Base-by-base conservation (phyloP, 1,140 invertebrate genomes). In the Nautilus pompilius region DNA sequence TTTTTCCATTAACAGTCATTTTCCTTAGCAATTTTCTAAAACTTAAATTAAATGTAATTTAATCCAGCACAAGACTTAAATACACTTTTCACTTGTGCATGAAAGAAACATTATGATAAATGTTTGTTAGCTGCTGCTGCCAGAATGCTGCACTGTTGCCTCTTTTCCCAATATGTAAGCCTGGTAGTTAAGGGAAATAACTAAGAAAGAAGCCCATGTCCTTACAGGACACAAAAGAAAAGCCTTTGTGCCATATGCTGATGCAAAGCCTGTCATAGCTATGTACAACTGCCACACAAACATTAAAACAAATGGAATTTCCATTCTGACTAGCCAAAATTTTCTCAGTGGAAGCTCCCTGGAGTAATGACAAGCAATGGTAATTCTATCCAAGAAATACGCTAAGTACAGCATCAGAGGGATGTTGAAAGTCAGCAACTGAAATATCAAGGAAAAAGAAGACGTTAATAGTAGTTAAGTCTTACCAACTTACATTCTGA, bases 201-300 rank as follows among this genome's bases (percentile, higher is more conserved):
- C 89, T 61, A 93, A 75, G 20, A 90, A 69, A 33, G 92, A 82
- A 60, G 89, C 90, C 89, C 92, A 93, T 2, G 90, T 91, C 65
- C 91, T 84, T 15, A 93, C 81, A 15, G 92, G 91, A 41, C 91
- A 90, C 32, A 93, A 78, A 48, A 93, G 63, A 61, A 91, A 87
- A 0, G 92, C 90, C 72, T 91, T 73, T 13, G 86, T 89, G 13
- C 93, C 93, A 83, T 94, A 94, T 5, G 91, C 90, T 29, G 90
- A 75, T 86, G 89, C 91, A 74, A 93, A 92, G 48, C 80, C 80
- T 69, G 88, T 89, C 73, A 91, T 90, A 0, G 89, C 88, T 75
- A 91, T 86, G 57, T 88, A 79, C n/a, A 87, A 72, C 84, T 93
- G 90, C 71, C 91, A 84, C 3, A 85, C 73, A n/a, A 92, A 68